These are phyloP conservation scores for Umimayanthus chanpuru DNA, from an alignment of 92 coral and sea anemone species.

Conservation along the genomic window DNA sequence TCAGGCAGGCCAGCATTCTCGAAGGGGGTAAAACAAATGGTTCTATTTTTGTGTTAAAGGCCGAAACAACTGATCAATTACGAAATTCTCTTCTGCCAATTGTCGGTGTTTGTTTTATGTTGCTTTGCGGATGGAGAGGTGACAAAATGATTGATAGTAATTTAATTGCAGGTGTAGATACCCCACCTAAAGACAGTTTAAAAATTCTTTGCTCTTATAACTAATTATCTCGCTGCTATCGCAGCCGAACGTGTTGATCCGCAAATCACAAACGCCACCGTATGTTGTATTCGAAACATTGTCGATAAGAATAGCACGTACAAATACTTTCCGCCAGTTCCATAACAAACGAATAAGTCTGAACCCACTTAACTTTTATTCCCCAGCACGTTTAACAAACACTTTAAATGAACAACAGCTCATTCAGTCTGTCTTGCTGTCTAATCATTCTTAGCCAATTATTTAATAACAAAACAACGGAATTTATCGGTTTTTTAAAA, in stretches of 20 bases:
- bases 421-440: neutral
- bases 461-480: conserved; percentile 1
- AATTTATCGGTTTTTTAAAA: neutral
- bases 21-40: conserved; percentile 48
- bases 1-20: conserved; percentile 14
- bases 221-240: conserved; percentile 31
- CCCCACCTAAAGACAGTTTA: conserved; percentile 46
- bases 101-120: conserved; percentile 47
- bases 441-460: neutral
- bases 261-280: conserved; percentile 22
- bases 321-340: neutral
- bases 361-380: neutral
- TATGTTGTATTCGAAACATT: conserved; percentile 8
- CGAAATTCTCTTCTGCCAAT: conserved; percentile 29
- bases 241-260: conserved; percentile 20
- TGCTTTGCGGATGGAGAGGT: conserved; percentile 35
- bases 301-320: neutral
- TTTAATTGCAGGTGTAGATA: conserved; percentile 41
- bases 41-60: conserved; percentile 20
- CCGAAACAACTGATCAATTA: conserved; percentile 41
- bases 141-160: conserved; percentile 51
- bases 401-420: conserved; percentile 12
- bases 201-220: conserved; percentile 39
- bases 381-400: neutral
- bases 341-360: neutral